Conservation (phyloP, 2,888 invertebrate genomes). For the Furcula furcula region DNA sequence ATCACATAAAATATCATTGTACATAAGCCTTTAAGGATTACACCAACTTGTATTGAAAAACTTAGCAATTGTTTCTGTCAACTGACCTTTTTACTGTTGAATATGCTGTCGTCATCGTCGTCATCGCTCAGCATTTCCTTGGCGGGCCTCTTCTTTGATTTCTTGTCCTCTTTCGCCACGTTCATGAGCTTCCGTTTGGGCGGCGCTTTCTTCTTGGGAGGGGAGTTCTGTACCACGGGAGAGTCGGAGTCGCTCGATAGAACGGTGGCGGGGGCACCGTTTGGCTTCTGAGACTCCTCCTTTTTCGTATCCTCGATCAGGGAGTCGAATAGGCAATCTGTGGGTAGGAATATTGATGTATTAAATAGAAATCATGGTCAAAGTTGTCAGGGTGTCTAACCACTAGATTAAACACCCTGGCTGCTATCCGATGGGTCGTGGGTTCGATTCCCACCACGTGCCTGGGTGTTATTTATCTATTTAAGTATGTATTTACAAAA, state of each 20-base stretch:
- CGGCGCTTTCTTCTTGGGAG: conserved; percentile 61
- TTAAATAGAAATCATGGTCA: too few species aligned
- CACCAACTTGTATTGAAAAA: too few species aligned
- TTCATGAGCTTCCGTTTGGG: conserved; percentile 59
- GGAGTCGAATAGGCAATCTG: conserved; percentile 77
- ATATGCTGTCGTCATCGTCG: conserved; percentile 73
- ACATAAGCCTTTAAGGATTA: too few species aligned
- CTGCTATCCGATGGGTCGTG: too few species aligned
- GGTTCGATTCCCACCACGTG: too few species aligned
- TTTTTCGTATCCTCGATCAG: conserved; percentile 73
- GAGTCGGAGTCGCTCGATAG: conserved; percentile 54
- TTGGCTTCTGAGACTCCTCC: conserved; percentile 42
- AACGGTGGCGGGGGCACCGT: conserved; percentile 25
- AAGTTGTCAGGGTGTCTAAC: too few species aligned
- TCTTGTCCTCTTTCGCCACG: conserved; percentile 45
- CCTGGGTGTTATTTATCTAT: too few species aligned
- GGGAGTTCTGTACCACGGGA: conserved; percentile 31
- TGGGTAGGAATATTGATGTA: too few species aligned
- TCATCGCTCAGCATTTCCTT: conserved; percentile 57
- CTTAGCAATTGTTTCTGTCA: too few species aligned
- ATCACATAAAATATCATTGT: too few species aligned
- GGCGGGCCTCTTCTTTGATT: conserved; percentile 65
- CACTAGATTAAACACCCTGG: too few species aligned
- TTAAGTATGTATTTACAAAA: too few species aligned
- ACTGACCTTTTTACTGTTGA: conserved; percentile 72